Base-by-base conservation (phyloP, 2,888 invertebrate genomes). In the Nematopogon swammerdamellus region DNA sequence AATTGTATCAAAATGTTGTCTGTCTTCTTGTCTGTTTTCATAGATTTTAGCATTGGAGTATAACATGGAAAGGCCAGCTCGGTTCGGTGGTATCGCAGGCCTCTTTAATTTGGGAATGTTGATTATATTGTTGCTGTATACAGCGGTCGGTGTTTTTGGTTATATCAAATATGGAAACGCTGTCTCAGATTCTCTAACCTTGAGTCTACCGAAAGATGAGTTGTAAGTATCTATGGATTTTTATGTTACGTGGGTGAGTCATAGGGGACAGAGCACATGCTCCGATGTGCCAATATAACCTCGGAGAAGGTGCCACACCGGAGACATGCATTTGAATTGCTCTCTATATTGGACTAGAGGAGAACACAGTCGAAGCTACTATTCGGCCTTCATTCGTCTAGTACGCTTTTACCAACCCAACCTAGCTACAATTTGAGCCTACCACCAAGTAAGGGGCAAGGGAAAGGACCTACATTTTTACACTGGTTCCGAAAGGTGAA, bases 1-100 rank as follows among this genome's bases (percentile, higher is more conserved):
- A n/a, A n/a, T n/a, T n/a, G n/a, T n/a, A n/a, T n/a, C n/a, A n/a
- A n/a, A n/a, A n/a, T n/a, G n/a, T n/a, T n/a, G n/a, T n/a, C 30
- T 20, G 18, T 46, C 47, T 43, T 48, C 48, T 36, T n/a, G n/a
- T 11, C 18, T 18, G 19, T 49, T 17, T 5, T 36, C 45, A 11
- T 58, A 94, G 93, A 87, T 95, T 18, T 80, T 96, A 65, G 95
- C 97, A 0, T 68, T 97, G 56, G 95, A 97, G 68, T 95, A 95
- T 66, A 92, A 92, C 64, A 95, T 97, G 95, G 89, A 89, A 61
- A 79, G 85, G 0, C 95, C 95, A 0, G 83, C 85, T 57, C 77
- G 83, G 17, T 95, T 97, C 69, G 85, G 85, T 0, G 89, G 89
- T 0, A 63, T 77, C 2, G 86, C 77, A 50, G 96, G 96, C 0